Evolutionary conservation across 2,113 vertebrate species (phyloP), one percentile per base, ranked within the genome.

Genomic region (Scartelaos histophorus): DNA sequence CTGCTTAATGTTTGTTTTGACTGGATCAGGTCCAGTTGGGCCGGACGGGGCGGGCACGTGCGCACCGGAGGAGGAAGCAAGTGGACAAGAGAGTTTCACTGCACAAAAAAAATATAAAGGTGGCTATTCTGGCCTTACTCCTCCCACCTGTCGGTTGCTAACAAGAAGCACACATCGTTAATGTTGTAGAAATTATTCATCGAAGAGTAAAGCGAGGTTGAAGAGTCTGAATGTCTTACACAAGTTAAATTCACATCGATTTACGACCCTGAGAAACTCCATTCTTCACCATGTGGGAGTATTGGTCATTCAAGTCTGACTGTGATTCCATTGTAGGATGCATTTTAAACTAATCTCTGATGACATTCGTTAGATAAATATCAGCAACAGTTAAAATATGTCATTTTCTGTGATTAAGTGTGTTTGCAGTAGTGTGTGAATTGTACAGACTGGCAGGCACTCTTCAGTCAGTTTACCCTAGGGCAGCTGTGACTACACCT

Each of bases 1-100:
- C 85, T 70, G 84, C 88, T 87, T 91, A 69, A 87, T 82, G 87
- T 87, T 91, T 92, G 91, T 90, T 92, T 88, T 87, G 86, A 84
- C 87, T 92, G 89, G 89, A 87, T 70, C 76, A 6, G 58, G 81
- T 85, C 88, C 90, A 91, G 82, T 78, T 85, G 66, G 61, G 78
- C 76, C 60, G 82, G 80, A 84, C 17, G 58, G 75, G 84, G 85
- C 80, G 75, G 71, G 81, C 79, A 73, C 69, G 60, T 51, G 82
- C 86, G 79, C 49, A 85, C 78, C 13, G 67, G 38, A 47, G 83
- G 75, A 88, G 87, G 85, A 84, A 85, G 71, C 6, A 0, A n/a
- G 29, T 74, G 74, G 71, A 84, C 12, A 29, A 43, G 45, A 49
- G 49, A 19, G 38, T 58, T 64, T 25, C 47, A 73, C 17, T 57